Evolutionary conservation across 2,888 invertebrate genomes (phyloP), one percentile per base, ranked within the genome.

Genomic region (Ctenicera cuprea): DNA sequence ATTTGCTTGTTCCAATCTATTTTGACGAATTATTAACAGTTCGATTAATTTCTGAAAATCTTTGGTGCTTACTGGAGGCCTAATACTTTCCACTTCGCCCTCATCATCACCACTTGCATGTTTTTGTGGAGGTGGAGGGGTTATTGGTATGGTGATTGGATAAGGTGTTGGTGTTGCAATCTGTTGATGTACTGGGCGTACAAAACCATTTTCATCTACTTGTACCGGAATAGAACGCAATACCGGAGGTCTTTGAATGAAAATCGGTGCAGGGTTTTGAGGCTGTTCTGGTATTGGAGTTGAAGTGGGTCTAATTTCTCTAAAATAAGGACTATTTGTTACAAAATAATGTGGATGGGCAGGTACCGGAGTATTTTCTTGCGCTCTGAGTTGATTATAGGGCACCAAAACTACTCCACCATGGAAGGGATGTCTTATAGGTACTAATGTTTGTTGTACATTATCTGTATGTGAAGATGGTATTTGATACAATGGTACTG

Each of bases 11-110:
- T 91, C 91, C 77, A 92, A 81, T 52, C 90, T 87, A 78, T 89
- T 90, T 85, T 94, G 93, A 62, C 93, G 87, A 33, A 91, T 83
- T 41, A 94, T 89, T 69, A 94, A 86, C 83, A 92, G 90, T 76
- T 93, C 91, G 5, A 94, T 86, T 45, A 94, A 85, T 59, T 91
- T 88, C 81, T 93, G 92, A 74, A 94, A 91, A 82, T 94, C 94
- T 80, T 91, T 89, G 0, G 93, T 91, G 81, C 93, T 93, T 1
- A 94, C 90, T 7, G 94, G 94, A 9, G 93, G 90, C 59, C 91
- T 89, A 52, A 92, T 92, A 1, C 90, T 88, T 71, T 90, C 90
- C 85, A 90, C 88, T 74, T 90, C 90, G 22, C 89, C 88, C 7
- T 87, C 80, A 11, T 78, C 74, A 16, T 81, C 80, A 22, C 79